Conservation (phyloP, 2,113 vertebrate species). For the Oreotrochilus melanogaster region DNA sequence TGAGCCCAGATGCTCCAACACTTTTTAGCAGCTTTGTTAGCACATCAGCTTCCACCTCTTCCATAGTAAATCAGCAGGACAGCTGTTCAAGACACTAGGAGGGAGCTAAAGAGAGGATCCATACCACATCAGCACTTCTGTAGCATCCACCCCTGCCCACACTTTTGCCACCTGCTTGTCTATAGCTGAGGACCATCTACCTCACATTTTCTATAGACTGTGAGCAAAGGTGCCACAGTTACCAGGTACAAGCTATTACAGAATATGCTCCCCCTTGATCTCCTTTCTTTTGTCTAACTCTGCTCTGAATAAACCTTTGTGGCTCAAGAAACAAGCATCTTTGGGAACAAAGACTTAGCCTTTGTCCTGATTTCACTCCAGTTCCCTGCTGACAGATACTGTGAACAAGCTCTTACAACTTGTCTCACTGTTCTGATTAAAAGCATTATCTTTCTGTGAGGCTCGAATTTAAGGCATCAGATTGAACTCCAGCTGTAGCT, state of each 20-base stretch:
- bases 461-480: conserved; percentile 42
- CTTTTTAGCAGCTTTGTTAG: background rate
- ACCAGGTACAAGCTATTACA: background rate
- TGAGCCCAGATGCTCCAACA: background rate
- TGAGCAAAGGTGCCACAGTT: background rate
- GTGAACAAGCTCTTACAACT: conserved; percentile 5
- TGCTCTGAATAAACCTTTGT: background rate
- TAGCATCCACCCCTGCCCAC: background rate
- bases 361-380: conserved; percentile 6
- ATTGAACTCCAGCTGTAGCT: conserved; percentile 9
- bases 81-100: background rate
- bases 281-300: background rate
- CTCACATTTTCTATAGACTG: fast-evolving
- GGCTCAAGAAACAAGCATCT: background rate
- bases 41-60: background rate
- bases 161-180: background rate
- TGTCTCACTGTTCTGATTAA: conserved; percentile 57
- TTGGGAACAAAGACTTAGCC: background rate
- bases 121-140: background rate
- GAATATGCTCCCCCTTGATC: fast-evolving
- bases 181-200: background rate
- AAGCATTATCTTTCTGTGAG: conserved; percentile 43
- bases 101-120: background rate
- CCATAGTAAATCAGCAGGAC: background rate
- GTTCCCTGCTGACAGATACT: conserved; percentile 22